Evolutionary conservation across 2,797 vertebrate species (phyloP).

Genomic region (Nyctalus aviator): DNA sequence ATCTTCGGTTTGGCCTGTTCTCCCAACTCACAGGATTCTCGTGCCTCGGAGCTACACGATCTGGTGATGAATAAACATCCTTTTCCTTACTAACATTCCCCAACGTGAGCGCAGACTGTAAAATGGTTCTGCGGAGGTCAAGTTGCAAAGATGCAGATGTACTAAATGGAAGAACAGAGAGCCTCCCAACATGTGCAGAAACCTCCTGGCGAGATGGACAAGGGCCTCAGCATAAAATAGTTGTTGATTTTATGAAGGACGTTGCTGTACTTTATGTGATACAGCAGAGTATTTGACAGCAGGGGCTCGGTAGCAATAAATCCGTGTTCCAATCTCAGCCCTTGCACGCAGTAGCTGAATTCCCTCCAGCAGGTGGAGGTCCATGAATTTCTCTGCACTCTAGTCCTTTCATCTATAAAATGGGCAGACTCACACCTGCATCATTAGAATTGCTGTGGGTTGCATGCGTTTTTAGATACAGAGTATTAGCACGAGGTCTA

Average conservation of each 20-base stretch:
- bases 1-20: constrained; percentile 53
- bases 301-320: neutral
- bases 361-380: neutral
- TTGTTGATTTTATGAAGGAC: neutral
- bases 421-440: neutral
- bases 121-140: neutral
- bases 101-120: neutral
- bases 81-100: constrained; percentile 22
- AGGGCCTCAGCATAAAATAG: neutral
- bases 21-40: neutral
- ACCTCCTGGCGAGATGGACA: neutral
- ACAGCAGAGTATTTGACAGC: neutral
- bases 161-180: neutral
- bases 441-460: neutral
- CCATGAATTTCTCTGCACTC: neutral
- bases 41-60: constrained; percentile 38
- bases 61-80: neutral
- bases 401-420: neutral
- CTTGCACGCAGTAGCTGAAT: neutral
- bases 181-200: neutral
- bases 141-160: neutral
- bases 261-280: neutral
- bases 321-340: neutral
- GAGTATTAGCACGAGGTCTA: neutral
- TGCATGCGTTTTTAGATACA: neutral